Percentiles rank a stretch among this genome's conserved stretches.
phyloP scores from a whole-genome alignment of 2,888 invertebrate species.

The Trissolcus brochymenae region DNA sequence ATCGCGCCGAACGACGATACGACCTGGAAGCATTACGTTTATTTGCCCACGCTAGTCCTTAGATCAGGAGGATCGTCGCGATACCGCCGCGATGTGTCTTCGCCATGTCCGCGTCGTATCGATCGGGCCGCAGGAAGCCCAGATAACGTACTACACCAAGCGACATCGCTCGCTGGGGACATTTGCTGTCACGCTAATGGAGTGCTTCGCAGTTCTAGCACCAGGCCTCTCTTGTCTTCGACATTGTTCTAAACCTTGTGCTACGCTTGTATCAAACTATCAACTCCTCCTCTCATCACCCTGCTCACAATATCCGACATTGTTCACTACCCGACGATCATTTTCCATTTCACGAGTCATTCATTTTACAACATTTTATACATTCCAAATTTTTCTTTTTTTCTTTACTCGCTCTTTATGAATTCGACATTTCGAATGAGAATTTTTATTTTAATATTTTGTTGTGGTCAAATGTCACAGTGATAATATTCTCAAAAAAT shows the following conservation, averaged over 20 bases:
- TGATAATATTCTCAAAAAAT: no score
- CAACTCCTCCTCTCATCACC: not conserved
- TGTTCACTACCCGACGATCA: not conserved
- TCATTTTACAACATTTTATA: no score
- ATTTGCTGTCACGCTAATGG: conserved; percentile 59
- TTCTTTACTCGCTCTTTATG: no score
- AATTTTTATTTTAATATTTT: no score
- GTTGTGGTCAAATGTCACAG: no score
- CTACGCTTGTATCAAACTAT: conserved; percentile 22
- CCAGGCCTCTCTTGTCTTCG: conserved; percentile 51
- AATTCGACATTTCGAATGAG: no score
- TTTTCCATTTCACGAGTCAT: no score
- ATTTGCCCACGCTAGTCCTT: conserved; percentile 58
- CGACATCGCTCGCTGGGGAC: conserved; percentile 60
- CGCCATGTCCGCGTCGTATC: conserved; percentile 57
- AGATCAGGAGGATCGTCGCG: conserved; percentile 55
- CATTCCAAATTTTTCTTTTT: no score
- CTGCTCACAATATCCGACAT: not conserved
- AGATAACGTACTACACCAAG: conserved; percentile 50
- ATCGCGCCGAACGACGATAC: conserved; percentile 56
- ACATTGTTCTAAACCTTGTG: conserved; percentile 44
- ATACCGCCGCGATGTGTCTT: conserved; percentile 55
- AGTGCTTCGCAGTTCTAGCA: conserved; percentile 51
- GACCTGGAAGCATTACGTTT: conserved; percentile 59
- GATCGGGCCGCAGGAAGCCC: conserved; percentile 54